Base-by-base conservation (phyloP, 2,888 invertebrate species). In the Pollenia amentaria region DNA sequence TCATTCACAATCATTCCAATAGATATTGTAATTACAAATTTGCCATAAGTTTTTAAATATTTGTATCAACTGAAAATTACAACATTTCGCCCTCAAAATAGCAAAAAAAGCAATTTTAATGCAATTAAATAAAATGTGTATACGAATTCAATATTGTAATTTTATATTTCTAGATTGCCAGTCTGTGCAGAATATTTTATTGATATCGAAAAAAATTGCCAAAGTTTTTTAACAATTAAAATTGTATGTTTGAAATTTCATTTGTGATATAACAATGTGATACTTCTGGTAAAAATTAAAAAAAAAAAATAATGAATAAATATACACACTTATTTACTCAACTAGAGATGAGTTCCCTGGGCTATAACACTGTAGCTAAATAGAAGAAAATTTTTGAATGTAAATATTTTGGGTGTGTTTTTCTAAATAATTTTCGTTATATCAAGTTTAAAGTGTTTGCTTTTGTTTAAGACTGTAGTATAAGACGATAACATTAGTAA, bases 211-310 rank as follows among this genome's bases (percentile, higher is more conserved):
- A 29, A 21, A 60, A 69, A 29, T 21, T n/a, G 51, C 21, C n/a
- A 67, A 55, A 65, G 48, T 81, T 81, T 67, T 57, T 53, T 67
- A 73, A 60, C 55, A 75, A 75, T 67, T 67, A 82, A 82, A 60
- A 51, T 64, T 38, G 53, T 29, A 10, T 67, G 44, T 62, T 79
- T 78, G 11, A 60, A 62, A 70, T 53, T 16, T 69, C 46, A 38
- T 70, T 80, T 80, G 64, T 72, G 70, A 51, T 48, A 40, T 70
- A 62, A 70, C 29, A 10, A 51, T 29, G 57, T 40, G 21, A 57
- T 65, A 16, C 60, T 44, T 55, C 14, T 46, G 60, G 21, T n/a
- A 16, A 18, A 21, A 46, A 29, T 46, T 29, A n/a, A 57, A 29
- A 57, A 18, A 65, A n/a, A 57, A 29, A 57, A 18, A 65, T 11